phyloP scores from a whole-genome alignment of 2,888 invertebrate genomes.

The Epinotia demarniana region DNA sequence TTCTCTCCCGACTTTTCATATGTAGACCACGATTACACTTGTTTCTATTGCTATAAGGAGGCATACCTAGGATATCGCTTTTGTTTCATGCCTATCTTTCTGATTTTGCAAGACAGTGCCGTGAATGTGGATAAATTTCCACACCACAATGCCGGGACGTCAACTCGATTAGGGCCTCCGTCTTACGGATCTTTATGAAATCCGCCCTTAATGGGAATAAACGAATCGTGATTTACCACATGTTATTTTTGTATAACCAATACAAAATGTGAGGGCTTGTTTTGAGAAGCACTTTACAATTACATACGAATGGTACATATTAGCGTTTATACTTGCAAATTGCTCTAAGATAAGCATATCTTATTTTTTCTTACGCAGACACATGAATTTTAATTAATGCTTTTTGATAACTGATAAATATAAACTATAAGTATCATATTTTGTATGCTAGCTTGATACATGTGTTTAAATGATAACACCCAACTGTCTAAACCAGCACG shows the following conservation, averaged over 20 bases:
- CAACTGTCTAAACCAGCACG: neutral
- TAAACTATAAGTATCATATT: neutral
- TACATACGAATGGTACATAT: neutral
- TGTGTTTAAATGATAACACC: neutral
- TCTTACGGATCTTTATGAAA: neutral
- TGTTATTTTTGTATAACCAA: constrained; percentile 1
- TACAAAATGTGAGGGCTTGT: neutral
- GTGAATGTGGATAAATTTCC: no score
- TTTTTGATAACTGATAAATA: neutral
- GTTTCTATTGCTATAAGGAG: no score
- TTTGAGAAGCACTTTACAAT: neutral
- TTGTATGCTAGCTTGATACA: neutral
- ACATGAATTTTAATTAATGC: neutral
- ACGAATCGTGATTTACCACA: neutral
- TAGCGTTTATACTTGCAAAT: neutral
- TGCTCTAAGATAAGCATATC: neutral
- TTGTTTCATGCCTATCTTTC: no score
- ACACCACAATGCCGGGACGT: neutral
- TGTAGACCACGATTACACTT: no score
- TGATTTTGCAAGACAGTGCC: no score
- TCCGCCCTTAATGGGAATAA: neutral
- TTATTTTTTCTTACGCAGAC: neutral
- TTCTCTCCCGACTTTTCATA: no score
- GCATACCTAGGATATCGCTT: no score
- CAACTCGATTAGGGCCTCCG: neutral